Evolutionary conservation across 2,888 invertebrate genomes (phyloP).

Genomic region (Dolomedes plantarius): DNA sequence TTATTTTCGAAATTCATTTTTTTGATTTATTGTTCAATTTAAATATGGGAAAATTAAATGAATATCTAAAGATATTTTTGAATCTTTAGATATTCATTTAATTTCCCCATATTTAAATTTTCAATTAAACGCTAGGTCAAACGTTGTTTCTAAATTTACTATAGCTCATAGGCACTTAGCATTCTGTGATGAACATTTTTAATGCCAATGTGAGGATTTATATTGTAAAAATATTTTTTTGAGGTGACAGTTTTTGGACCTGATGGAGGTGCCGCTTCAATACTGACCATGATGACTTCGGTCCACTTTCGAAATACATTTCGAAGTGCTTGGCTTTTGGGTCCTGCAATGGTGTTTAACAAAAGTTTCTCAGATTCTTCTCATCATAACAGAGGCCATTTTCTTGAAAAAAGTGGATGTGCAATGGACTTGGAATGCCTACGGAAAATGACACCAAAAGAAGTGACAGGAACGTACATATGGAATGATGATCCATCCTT

Average conservation of each 20-base stretch:
- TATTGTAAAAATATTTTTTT: too few species aligned
- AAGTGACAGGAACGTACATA: slow-evolving; percentile 49
- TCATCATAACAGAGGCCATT: slow-evolving; percentile 46
- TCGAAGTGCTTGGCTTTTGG: slow-evolving; percentile 65
- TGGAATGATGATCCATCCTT: slow-evolving; percentile 74
- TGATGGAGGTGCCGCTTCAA: slow-evolving; percentile 69
- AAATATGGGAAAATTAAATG: too few species aligned
- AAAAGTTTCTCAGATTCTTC: slow-evolving; percentile 32
- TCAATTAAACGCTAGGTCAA: too few species aligned
- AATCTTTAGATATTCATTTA: too few species aligned
- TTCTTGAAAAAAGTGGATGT: slow-evolving; percentile 61
- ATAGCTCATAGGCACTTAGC: too few species aligned
- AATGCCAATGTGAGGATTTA: too few species aligned
- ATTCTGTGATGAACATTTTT: too few species aligned
- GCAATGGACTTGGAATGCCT: slow-evolving; percentile 40
- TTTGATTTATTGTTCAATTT: too few species aligned
- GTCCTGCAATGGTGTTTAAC: slow-evolving; percentile 68
- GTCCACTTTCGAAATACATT: slow-evolving; percentile 35
- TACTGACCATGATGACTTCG: slow-evolving; percentile 49
- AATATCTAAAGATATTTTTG: too few species aligned
- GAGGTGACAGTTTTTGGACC: slow-evolving; percentile 67
- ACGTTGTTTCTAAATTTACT: too few species aligned
- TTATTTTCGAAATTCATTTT: too few species aligned
- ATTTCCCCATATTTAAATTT: too few species aligned
- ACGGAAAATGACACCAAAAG: slow-evolving; percentile 35